Base-by-base conservation (phyloP, 2,113 vertebrate species). In the Phylloscopus whistleri region DNA sequence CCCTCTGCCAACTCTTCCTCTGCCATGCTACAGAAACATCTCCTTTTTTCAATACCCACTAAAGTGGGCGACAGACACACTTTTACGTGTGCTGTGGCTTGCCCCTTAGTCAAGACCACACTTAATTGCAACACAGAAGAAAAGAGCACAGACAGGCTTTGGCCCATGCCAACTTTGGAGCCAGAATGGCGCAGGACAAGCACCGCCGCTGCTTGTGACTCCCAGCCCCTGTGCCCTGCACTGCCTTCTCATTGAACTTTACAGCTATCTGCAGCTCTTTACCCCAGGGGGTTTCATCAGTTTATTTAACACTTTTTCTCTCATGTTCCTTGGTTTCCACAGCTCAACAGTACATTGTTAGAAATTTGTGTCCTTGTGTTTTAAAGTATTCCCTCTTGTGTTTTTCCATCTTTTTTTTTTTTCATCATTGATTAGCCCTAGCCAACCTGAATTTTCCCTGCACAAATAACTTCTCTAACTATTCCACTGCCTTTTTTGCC, bases 321-420 rank as follows among this genome's bases (percentile, higher is more conserved):
- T 69, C 49, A 27, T 28, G 10, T 27, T 53, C n/a, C 41, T 31
- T 1, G 1, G 19, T 15, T 81, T 77, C 28, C 41, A 53, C 11
- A 28, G 10, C n/a, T 80, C 49, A 69, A 15, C 1, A 2, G 10
- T 22, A 68, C 1, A 0, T 23, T 26, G 22, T 13, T 2, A 1
- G 43, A 77, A 77, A 81, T 49, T 17, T 48, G 9, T 28, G 33
- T 69, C 46, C 37, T 78, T 66, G 46, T 81, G 3, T 58, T 76
- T 87, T 55, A 67, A 66, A 69, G 14, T 48, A 77, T 16, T 67
- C 24, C 10, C 16, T 44, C 37, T 44, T 20, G 6, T 11, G 10
- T 12, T 69, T 4, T 91, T 77, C 41, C 8, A 5, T 20, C 37
- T 77, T 77, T n/a, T 69, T 78, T 35, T 78, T 79, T 31, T 79